Evolutionary conservation across 2,113 vertebrate species (phyloP).

Genomic region (Neotragus moschatus): DNA sequence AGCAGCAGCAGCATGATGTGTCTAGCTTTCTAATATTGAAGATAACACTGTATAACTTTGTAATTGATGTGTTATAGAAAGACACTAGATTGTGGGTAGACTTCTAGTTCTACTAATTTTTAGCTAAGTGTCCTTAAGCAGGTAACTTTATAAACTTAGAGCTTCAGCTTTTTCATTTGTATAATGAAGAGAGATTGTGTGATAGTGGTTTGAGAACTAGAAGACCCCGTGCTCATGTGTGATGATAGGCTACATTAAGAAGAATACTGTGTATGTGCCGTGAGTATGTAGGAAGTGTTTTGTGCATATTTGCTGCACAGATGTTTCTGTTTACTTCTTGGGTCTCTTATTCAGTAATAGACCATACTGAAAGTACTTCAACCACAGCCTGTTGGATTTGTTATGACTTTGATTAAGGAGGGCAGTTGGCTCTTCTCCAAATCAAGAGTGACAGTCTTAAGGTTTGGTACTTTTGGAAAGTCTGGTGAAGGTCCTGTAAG

Average conservation of each 20-base stretch:
- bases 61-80: not conserved
- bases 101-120: not conserved
- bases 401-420: not conserved
- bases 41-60: not conserved
- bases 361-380: not conserved
- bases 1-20: not conserved
- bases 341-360: not conserved
- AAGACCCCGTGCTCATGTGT: not conserved
- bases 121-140: not conserved
- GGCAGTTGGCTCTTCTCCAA: not conserved
- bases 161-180: not conserved
- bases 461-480: not conserved
- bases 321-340: not conserved
- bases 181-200: not conserved
- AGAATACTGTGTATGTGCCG: not conserved
- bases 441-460: not conserved
- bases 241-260: not conserved
- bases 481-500: not conserved
- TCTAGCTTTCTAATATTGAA: not conserved
- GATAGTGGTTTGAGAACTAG: not conserved
- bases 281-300: not conserved
- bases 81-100: not conserved
- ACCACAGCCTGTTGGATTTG: not conserved
- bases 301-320: not conserved
- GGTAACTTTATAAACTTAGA: not conserved